phyloP scores from a whole-genome alignment of 2,797 vertebrate species.

The Molossus alvarezi region DNA sequence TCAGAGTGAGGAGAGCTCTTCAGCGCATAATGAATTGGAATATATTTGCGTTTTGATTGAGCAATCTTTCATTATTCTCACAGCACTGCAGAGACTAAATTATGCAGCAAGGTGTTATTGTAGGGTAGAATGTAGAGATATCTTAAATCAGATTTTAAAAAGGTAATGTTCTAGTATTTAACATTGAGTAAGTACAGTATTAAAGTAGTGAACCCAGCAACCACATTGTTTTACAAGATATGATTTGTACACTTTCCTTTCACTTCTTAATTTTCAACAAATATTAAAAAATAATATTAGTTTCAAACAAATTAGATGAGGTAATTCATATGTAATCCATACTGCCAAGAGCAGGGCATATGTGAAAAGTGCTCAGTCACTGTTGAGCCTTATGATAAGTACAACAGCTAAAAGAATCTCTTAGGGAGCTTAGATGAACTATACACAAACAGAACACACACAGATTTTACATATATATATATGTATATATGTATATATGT shows the following conservation, averaged over 20 bases:
- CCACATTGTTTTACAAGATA: slow-evolving; percentile 26
- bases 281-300: slow-evolving; percentile 22
- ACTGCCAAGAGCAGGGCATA: neutral
- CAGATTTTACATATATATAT: neutral
- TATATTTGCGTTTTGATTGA: neutral
- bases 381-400: slow-evolving; percentile 4
- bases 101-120: slow-evolving; percentile 9
- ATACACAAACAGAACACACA: neutral
- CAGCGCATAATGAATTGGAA: slow-evolving; percentile 4
- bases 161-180: neutral
- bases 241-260: neutral
- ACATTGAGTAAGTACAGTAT: neutral
- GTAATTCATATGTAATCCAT: slow-evolving; percentile 7
- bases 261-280: slow-evolving; percentile 41
- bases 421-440: neutral
- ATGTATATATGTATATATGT: neutral
- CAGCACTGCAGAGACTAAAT: slow-evolving; percentile 68
- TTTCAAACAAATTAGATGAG: slow-evolving; percentile 11
- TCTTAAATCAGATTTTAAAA: slow-evolving; percentile 26
- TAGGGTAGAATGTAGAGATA: neutral
- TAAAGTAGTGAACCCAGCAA: neutral
- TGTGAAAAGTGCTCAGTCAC: neutral
- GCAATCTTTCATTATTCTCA: slow-evolving; percentile 25
- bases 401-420: neutral
- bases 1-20: neutral